Conservation (phyloP, 2,888 invertebrate species). For the Atethmia centrago region DNA sequence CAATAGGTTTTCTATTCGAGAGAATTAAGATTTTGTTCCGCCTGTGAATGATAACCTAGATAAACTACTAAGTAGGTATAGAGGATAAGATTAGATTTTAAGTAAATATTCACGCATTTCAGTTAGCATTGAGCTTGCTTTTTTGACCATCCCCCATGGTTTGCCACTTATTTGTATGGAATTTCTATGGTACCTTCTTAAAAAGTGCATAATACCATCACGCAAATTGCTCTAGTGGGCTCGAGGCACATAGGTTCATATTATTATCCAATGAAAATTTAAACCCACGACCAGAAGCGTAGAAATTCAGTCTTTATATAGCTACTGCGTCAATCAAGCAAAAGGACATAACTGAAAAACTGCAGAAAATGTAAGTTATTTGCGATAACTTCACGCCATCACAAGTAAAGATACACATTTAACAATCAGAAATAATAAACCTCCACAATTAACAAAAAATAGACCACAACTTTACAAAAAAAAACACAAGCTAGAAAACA, state of each 20-base stretch:
- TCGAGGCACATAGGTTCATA: neutral
- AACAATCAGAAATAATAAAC: no score
- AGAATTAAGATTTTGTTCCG: slow-evolving; percentile 33
- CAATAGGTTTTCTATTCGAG: slow-evolving; percentile 24
- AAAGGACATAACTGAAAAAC: no score
- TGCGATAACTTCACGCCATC: neutral
- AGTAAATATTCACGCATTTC: neutral
- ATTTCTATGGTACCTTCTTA: neutral
- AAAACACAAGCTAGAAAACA: neutral
- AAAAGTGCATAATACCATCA: no score
- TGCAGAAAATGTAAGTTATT: no score
- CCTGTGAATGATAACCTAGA: neutral
- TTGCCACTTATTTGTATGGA: neutral
- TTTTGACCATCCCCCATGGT: neutral
- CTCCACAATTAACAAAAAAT: neutral
- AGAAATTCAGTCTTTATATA: no score
- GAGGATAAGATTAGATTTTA: neutral
- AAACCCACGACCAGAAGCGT: no score
- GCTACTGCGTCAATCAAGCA: no score
- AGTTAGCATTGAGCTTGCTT: neutral
- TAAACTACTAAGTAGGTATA: neutral
- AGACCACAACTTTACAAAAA: neutral
- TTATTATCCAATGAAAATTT: neutral
- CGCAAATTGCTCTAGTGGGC: neutral
- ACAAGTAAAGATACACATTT: no score